Evolutionary conservation across 2,888 invertebrate species (phyloP).

Genomic region (Protonemura montana): DNA sequence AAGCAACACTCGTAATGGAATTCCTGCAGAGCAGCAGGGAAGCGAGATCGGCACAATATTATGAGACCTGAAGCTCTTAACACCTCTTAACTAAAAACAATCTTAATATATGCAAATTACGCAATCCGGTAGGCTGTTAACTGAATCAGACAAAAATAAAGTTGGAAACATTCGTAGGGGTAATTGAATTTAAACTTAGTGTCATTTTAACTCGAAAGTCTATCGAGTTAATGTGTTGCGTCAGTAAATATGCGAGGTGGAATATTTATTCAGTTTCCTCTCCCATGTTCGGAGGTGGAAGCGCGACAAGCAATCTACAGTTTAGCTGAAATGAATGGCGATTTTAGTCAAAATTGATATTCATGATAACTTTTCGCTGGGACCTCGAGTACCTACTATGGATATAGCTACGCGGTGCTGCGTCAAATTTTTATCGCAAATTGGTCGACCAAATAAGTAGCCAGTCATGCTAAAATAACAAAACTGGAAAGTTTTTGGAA

Average conservation of each 20-base stretch:
- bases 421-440: constrained; percentile 7
- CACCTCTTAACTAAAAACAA: constrained; percentile 13
- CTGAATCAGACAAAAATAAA: constrained; percentile 12
- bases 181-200: constrained; percentile 7
- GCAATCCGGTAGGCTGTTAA: constrained; percentile 16
- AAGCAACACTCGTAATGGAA: background rate
- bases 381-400: background rate
- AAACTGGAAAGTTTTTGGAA: constrained; percentile 9
- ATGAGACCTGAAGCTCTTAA: constrained; percentile 14
- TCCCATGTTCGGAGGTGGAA: background rate
- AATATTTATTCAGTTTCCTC: background rate
- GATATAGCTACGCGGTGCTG: background rate
- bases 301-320: background rate
- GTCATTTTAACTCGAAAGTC: background rate
- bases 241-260: background rate
- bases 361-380: background rate
- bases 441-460: constrained; percentile 7
- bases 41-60: background rate
- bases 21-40: background rate
- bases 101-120: constrained; percentile 27
- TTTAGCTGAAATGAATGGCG: background rate
- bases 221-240: background rate
- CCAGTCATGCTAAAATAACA: constrained; percentile 12
- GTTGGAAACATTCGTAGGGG: background rate
- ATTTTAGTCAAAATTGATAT: background rate